Evolutionary conservation across 2,113 vertebrate genomes (phyloP).

Genomic region (Lathamus discolor): DNA sequence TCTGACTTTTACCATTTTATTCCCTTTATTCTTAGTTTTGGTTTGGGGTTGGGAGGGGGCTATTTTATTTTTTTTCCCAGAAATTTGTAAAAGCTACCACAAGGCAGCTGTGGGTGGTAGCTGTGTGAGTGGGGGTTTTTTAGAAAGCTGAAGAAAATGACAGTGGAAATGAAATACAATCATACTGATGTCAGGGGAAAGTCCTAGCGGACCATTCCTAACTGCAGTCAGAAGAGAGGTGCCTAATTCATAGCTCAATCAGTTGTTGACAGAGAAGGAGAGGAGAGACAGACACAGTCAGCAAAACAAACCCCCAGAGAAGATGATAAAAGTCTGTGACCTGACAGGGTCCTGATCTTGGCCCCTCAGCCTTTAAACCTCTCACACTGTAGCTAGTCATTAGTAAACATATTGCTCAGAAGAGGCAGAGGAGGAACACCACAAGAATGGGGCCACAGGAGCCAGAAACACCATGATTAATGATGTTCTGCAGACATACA

Average conservation of each 20-base stretch:
- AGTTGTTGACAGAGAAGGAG: neutral
- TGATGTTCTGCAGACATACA: conserved; percentile 32
- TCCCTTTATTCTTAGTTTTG: neutral
- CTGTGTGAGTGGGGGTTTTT: neutral
- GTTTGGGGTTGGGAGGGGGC: neutral
- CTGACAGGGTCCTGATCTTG: neutral
- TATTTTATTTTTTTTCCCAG: neutral
- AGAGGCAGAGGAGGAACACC: neutral
- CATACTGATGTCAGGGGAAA: neutral
- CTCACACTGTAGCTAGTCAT: neutral
- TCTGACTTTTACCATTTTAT: neutral
- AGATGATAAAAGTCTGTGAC: neutral
- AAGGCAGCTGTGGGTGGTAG: neutral
- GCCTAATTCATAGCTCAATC: neutral
- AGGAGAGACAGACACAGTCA: neutral
- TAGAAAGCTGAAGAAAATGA: neutral
- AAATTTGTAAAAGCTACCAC: neutral
- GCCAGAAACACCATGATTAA: conserved; percentile 49
- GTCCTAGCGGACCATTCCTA: neutral
- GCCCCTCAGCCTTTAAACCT: neutral
- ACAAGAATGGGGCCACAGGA: neutral
- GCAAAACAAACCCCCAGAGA: neutral
- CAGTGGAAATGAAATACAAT: neutral
- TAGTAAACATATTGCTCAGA: conserved; percentile 32
- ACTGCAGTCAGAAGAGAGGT: neutral